Evolutionary conservation across 2,797 vertebrate genomes (phyloP), one percentile per base, ranked within the genome.

Genomic region (Artibeus jamaicensis): DNA sequence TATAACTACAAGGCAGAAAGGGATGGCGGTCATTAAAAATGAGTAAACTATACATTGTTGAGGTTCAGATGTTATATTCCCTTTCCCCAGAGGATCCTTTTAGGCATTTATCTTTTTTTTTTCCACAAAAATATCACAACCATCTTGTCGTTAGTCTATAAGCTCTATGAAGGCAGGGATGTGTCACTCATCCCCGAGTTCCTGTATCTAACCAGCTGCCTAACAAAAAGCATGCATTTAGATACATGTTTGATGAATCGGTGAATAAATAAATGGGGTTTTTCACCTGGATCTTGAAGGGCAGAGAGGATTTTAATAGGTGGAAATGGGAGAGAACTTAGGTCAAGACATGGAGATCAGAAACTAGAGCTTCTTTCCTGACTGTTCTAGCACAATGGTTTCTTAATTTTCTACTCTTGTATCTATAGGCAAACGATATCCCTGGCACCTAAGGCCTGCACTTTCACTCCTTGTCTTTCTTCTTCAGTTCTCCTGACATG

Each of bases 151-250:
- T 65, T 67, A 24, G 4, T 70, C 82, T 93, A 77, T 21, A 85
- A 48, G 11, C 32, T 85, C 71, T 87, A 76, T 48, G 9, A 46
- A 81, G 24, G 76, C 50, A 95, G n/a, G 34, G 22, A 48, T 21
- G 22, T 32, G 62, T 42, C 32, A 29, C 18, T 92, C 78, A 89
- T 70, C 4, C 48, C 11, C 68, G 74, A 79, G n/a, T 86, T 92
- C 18, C 19, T 81, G 4, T 48, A 59, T 57, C 65, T 87, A 71
- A 90, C 10, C 84, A 87, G 29, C 19, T 50, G 19, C 14, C 62
- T 73, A 77, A 90, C 34, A 89, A 73, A 93, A 94, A 89, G 37
- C 65, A 95, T 78, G 81, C 65, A 84, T 65, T 82, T 55, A 88
- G 12, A 14, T 53, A 82, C 83, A 62, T 88, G 22, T 93, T 79